Percentiles rank a stretch among this genome's conserved stretches.
Evolutionary conservation across 2,797 vertebrate species (phyloP).

Genomic region (Amblyopsis hoosieri): DNA sequence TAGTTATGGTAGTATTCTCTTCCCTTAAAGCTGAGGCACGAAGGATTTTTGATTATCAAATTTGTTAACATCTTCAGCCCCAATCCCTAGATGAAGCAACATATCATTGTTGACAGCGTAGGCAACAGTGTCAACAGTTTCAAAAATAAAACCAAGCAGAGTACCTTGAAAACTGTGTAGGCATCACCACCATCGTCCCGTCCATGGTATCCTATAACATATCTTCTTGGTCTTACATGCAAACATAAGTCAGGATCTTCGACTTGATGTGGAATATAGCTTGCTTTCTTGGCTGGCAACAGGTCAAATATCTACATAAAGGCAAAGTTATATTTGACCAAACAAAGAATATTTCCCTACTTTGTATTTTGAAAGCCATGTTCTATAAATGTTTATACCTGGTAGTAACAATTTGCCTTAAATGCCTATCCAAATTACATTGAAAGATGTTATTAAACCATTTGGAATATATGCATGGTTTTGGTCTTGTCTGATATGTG

Average conservation of each 20-base stretch:
- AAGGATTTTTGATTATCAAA: conserved; percentile 43
- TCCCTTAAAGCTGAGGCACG: conserved; percentile 56
- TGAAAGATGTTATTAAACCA: no score
- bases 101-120: background rate
- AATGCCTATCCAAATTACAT: no score
- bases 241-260: conserved; percentile 40
- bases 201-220: background rate
- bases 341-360: no score
- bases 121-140: background rate
- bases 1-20: conserved; percentile 26
- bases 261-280: conserved; percentile 19
- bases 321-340: background rate
- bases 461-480: no score
- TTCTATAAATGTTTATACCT: no score
- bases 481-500: no score
- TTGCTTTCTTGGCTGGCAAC: conserved; percentile 32
- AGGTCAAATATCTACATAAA: conserved; percentile 53
- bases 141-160: background rate
- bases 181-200: conserved; percentile 7
- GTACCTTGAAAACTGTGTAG: conserved; percentile 50
- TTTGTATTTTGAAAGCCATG: no score
- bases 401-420: no score
- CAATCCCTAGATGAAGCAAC: conserved; percentile 45
- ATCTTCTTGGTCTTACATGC: conserved; percentile 45
- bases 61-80: conserved; percentile 75